A percentile compares a stretch with the other conserved stretches of the same genome.
phyloP scores from a whole-genome alignment of 2,888 invertebrate genomes.

The Gymnocheta viridis region DNA sequence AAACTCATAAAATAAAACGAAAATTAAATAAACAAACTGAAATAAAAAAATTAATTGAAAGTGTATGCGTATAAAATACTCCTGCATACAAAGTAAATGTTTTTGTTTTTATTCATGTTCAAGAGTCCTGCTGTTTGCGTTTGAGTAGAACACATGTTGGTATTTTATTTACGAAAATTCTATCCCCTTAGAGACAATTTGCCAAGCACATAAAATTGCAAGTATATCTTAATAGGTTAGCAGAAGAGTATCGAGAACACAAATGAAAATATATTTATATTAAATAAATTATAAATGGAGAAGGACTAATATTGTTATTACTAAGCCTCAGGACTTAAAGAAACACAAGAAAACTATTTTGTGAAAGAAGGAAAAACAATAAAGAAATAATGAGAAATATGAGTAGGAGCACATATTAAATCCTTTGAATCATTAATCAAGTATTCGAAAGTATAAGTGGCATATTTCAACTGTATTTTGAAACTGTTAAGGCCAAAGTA shows the following conservation, averaged over 20 bases:
- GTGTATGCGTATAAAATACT: neutral
- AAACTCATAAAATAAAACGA: neutral
- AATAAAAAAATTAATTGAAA: neutral
- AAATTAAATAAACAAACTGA: neutral
- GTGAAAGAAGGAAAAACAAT: neutral
- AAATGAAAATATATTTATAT: neutral
- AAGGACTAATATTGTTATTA: conserved; percentile 1
- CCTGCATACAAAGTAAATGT: neutral
- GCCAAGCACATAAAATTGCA: neutral
- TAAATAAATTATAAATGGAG: neutral
- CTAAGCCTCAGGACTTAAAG: conserved; percentile 3
- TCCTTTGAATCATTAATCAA: neutral
- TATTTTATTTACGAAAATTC: neutral
- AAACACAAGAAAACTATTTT: neutral
- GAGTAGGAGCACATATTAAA: neutral
- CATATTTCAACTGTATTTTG: too few species aligned
- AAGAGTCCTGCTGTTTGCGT: neutral
- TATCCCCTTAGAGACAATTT: conserved; percentile 25
- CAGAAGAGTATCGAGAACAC: neutral
- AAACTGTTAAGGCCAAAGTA: too few species aligned
- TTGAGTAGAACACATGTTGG: neutral
- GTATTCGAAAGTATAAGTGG: neutral
- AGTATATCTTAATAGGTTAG: neutral
- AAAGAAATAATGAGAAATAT: neutral
- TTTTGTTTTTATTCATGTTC: neutral